phyloP scores from a whole-genome alignment of 2,113 vertebrate genomes.

The Paedocypris sp. region DNA sequence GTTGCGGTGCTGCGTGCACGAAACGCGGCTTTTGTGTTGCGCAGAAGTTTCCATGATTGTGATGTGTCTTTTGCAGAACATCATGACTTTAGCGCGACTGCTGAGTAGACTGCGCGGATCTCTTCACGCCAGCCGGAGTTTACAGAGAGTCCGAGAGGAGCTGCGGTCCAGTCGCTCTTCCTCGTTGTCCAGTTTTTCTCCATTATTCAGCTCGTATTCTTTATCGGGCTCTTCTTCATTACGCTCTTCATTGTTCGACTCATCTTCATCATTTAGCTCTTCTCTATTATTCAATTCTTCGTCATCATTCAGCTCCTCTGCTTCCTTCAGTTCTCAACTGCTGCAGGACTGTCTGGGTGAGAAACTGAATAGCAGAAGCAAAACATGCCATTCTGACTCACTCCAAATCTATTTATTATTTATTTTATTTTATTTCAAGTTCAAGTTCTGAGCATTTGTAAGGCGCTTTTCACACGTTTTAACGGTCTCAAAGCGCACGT shows the following conservation, averaged over 20 bases:
- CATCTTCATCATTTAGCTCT: too few species aligned
- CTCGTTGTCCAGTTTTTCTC: too few species aligned
- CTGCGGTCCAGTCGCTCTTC: background rate
- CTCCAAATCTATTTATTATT: background rate
- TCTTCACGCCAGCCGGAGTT: background rate
- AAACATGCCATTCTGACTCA: too few species aligned
- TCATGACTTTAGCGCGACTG: conserved; percentile 28
- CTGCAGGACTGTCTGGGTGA: conserved; percentile 49
- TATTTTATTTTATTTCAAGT: too few species aligned
- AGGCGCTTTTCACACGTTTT: too few species aligned
- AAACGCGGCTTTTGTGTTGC: background rate
- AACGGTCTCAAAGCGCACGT: too few species aligned
- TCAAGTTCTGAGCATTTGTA: too few species aligned
- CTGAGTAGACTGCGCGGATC: conserved; percentile 2
- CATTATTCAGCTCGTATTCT: too few species aligned
- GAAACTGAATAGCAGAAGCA: conserved; percentile 11
- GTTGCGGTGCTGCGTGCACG: background rate
- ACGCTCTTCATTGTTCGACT: too few species aligned
- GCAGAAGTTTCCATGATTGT: background rate
- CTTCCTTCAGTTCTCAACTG: conserved; percentile 28
- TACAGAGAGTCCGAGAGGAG: background rate
- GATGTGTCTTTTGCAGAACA: conserved; percentile 12
- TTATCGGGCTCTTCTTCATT: too few species aligned
- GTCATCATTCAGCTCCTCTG: too few species aligned
- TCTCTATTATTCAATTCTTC: too few species aligned